phyloP scores from a whole-genome alignment of 2,113 vertebrate species.

The Peromyscus californicus region DNA sequence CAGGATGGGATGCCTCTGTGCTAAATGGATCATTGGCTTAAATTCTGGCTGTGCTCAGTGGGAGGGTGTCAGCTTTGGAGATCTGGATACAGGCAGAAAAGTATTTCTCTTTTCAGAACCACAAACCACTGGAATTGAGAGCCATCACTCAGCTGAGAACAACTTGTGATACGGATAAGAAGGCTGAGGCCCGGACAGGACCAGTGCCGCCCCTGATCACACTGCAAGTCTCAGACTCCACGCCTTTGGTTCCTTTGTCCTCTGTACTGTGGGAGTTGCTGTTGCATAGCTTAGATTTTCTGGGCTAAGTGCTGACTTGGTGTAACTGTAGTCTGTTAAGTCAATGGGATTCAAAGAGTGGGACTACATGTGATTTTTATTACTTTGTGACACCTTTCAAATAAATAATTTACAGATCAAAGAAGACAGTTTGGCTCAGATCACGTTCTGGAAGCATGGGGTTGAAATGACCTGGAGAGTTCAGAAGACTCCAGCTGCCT shows the following conservation, averaged over 20 bases:
- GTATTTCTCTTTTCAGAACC: neutral
- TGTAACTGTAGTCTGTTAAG: neutral
- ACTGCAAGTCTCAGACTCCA: neutral
- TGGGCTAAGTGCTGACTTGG: neutral
- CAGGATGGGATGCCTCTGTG: neutral
- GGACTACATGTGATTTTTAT: conserved; percentile 36
- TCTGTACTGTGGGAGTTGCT: neutral
- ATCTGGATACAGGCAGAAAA: neutral
- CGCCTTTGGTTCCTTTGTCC: neutral
- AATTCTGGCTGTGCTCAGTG: neutral
- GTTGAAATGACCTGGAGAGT: neutral
- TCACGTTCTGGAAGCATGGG: neutral
- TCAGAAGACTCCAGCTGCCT: neutral
- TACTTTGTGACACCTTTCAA: conserved; percentile 47
- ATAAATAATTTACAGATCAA: conserved; percentile 65
- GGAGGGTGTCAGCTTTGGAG: neutral
- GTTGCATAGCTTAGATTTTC: neutral
- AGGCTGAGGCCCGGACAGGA: neutral
- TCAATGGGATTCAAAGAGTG: conserved; percentile 21
- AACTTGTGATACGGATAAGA: neutral
- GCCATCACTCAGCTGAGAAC: neutral
- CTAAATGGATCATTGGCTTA: neutral
- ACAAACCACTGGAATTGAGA: neutral
- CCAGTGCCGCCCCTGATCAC: neutral
- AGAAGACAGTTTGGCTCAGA: neutral